Evolutionary conservation across 2,113 vertebrate species (phyloP), one percentile per base, ranked within the genome.

Genomic region (Odobenus rosmarus): DNA sequence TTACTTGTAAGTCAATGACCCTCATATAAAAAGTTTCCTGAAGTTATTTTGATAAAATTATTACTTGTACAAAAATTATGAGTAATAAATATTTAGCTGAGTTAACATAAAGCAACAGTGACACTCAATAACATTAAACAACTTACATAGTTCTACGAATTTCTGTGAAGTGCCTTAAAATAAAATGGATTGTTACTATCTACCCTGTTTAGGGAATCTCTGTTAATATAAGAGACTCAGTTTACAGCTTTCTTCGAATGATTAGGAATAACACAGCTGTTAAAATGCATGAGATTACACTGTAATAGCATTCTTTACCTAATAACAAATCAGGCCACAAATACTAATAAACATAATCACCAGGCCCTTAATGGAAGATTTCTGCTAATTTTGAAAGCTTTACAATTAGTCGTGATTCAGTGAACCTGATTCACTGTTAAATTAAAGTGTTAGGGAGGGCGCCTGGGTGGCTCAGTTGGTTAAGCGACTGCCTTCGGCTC

Each of bases 211-310:
- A 95, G 93, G 55, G 13, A 71, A 94, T 96, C 46, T 97, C 86
- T 83, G 79, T 95, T 86, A 81, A 55, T 74, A 59, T 61, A 71
- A 94, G 0, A 94, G 53, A 96, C 95, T 93, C 87, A 64, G 19
- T 98, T 96, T 90, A 97, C 5, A 95, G 31, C n/a, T 57, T 97
- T 64, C 69, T 93, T 95, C 33, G 71, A 97, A 97, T 87, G 53
- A 95, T 36, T 88, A 61, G 92, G 85, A 97, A 97, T 98, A 98
- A 95, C 31, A 95, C 33, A 97, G 95, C 28, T 97, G 95, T 97
- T 98, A 98, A 98, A 98, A 99, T 96, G 72, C 79, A 97, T 18
- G n/a, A 98, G 89, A 97, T 97, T 96, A 96, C 42, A 87, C n/a
- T 33, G 92, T 88, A 96, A 91, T 64, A 94, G 67, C 46, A 88